Evolutionary conservation across 35 echinoderm and acorn worm genomes (phyloP), one percentile per base, ranked within the genome.

Genomic region (Amphiura filiformis): DNA sequence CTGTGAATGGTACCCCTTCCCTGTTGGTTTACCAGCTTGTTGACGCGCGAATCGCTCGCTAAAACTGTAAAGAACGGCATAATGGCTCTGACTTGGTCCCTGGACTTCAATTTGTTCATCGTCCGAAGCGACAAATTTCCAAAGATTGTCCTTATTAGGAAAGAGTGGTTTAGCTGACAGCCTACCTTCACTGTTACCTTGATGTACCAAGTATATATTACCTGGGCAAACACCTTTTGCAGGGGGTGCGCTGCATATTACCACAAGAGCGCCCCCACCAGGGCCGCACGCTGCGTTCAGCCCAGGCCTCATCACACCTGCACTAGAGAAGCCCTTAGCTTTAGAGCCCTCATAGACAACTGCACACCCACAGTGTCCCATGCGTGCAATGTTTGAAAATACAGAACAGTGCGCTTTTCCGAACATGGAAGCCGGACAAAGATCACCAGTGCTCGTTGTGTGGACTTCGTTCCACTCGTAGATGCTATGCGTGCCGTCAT

Each of bases 1-100:
- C 39, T 97, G 91, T 12, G 83, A 80, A 41, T 97, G 95, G 35
- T 87, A 26, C 11, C 91, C 88, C 61, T 89, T 95, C 1, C 92
- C 92, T 37, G 40, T 39, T 32, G 64, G 65, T 49, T 81, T 88
- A 31, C 34, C 39, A 14, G 65, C 38, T 35, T 52, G 84, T 32
- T 40, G 13, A 13, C 38, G 33, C 23, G 13, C n/a, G 26, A 89
- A 52, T 22, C 35, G 13, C 38, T 91, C 65, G 52, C 86, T 75
- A 23, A 85, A 65, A 56, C 80, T 92, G 56, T 80, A 37, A 76
- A 80, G 92, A 28, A 95, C 34, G 14, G 82, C 39, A 37, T 89
- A 88, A 22, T 81, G 76, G 86, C 93, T 95, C 26, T 88, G 56
- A 37, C 81, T 65, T 5, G 94, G 94, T 13, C 94, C 94, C 18